phyloP scores from a whole-genome alignment of 2,113 vertebrate genomes.

The Propithecus coquereli region DNA sequence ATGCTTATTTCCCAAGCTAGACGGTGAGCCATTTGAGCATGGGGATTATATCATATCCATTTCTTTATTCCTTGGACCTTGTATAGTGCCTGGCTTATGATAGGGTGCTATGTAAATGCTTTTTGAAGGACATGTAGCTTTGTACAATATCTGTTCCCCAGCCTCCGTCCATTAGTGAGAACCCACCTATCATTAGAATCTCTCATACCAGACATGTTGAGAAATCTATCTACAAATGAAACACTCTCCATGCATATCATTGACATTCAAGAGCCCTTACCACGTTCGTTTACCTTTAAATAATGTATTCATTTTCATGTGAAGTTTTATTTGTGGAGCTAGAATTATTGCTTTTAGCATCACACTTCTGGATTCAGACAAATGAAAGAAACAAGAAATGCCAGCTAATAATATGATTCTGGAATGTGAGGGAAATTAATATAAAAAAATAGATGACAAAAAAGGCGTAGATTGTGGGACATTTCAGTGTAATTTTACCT shows the following conservation, averaged over 20 bases:
- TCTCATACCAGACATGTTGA: not conserved
- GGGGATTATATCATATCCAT: not conserved
- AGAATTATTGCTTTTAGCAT: not conserved
- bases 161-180: not conserved
- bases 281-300: conserved; percentile 36
- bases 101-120: not conserved
- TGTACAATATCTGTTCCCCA: not conserved
- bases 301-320: not conserved
- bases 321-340: not conserved
- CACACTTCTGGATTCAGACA: not conserved
- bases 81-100: not conserved
- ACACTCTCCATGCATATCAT: not conserved
- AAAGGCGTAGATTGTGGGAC: not conserved
- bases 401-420: not conserved
- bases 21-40: not conserved
- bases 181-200: not conserved
- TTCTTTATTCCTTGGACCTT: not conserved
- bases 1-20: not conserved
- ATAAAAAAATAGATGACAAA: not conserved
- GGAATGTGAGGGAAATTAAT: not conserved
- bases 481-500: not conserved
- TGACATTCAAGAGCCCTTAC: not conserved
- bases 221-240: not conserved
- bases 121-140: not conserved
- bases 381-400: not conserved